Percentiles rank a stretch among this genome's conserved stretches.
Conservation (phyloP, 2,113 vertebrate genomes). For the Furnarius figulus region DNA sequence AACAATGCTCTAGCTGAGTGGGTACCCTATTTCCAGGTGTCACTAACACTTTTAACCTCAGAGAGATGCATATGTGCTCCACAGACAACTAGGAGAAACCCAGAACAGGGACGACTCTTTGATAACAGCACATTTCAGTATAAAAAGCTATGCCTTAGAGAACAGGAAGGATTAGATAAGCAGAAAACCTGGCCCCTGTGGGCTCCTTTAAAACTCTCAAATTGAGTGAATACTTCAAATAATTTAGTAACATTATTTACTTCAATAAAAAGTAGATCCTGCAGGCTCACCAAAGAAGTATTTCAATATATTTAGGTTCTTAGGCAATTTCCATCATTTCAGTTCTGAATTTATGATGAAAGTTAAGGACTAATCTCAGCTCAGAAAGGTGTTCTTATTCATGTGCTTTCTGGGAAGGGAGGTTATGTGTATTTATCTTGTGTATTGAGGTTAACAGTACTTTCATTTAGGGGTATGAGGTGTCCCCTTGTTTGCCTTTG, state of each 20-base stretch:
- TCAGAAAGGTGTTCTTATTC: not conserved
- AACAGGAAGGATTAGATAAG: not conserved
- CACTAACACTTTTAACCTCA: not conserved
- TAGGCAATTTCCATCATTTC: not conserved
- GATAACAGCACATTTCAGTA: not conserved
- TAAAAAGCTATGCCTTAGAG: not conserved
- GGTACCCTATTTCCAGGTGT: slow-evolving; percentile 2
- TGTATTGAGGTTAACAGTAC: not conserved
- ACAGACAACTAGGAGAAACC: not conserved
- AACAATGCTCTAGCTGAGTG: not conserved
- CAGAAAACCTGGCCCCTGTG: not conserved
- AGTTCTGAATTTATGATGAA: not conserved
- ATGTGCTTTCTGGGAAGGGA: not conserved
- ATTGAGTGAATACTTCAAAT: not conserved
- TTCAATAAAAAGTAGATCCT: not conserved
- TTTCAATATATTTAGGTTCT: not conserved
- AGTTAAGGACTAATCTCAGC: not conserved
- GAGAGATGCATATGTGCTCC: not conserved
- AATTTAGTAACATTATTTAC: not conserved
- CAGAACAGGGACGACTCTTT: not conserved
- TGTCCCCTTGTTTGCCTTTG: not conserved
- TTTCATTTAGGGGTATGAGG: not conserved
- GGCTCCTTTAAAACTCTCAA: not conserved
- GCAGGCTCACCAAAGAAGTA: not conserved
- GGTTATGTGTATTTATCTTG: not conserved